Evolutionary conservation across 1,140 invertebrate genomes (phyloP).

Genomic region (Tetragonula clypearis): DNA sequence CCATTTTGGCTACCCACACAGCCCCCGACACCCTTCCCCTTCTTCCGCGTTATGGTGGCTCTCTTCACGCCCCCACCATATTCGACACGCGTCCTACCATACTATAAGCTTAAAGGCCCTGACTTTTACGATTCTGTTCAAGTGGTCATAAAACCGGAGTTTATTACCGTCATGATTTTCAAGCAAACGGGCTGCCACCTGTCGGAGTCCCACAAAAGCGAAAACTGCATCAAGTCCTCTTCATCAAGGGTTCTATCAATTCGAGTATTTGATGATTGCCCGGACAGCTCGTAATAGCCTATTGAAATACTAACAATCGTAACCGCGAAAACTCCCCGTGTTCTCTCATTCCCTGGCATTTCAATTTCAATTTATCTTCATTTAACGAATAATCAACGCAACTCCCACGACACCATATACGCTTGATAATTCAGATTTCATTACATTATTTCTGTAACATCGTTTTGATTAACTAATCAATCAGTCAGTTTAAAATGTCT

Average conservation of each 20-base stretch:
- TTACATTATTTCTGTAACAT: neutral
- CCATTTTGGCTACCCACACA: conserved; percentile 75
- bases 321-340: too few relatives aligned
- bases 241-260: conserved; percentile 60
- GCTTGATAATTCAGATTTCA: neutral
- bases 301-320: conserved; percentile 2
- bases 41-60: conserved; percentile 62
- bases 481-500: neutral
- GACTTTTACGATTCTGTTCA: conserved; percentile 83
- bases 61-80: conserved; percentile 79
- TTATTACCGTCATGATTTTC: conserved; percentile 83
- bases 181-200: conserved; percentile 82
- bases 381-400: neutral
- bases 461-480: neutral
- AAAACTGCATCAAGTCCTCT: conserved; percentile 68
- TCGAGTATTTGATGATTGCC: conserved; percentile 12
- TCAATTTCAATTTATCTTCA: neutral
- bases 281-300: neutral
- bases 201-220: conserved; percentile 80
- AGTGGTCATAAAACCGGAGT: conserved; percentile 82
- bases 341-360: neutral
- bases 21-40: conserved; percentile 47
- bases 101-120: conserved; percentile 80
- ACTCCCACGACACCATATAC: neutral
- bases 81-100: conserved; percentile 81